Base-by-base conservation (phyloP, 2,797 vertebrate species). In the Bovichtus diacanthus region DNA sequence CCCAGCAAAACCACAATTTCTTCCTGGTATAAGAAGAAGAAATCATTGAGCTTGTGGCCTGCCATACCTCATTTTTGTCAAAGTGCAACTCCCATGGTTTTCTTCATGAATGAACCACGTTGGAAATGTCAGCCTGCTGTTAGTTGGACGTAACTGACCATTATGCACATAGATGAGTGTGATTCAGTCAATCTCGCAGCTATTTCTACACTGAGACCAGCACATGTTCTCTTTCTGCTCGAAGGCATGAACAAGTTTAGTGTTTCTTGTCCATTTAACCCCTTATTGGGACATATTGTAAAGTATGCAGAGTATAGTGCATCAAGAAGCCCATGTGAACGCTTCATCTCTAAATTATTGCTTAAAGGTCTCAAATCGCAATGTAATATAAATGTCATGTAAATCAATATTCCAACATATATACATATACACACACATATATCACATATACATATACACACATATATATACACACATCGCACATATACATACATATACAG, bases 11-110 rank as follows among this genome's bases (percentile, higher is more conserved):
- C 83, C 83, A 81, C 78, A 70, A 55, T 82, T 68, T 87, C 78
- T 88, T 83, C 71, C 74, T 56, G 74, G 41, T 83, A 41, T 82
- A 84, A 82, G 66, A 78, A 83, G 82, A 64, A 74, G 47, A 83
- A 78, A 80, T 83, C 56, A 67, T 19, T 76, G 83, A 91, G 79
- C 80, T 85, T 88, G 80, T 59, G 70, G 78, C 54, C 80, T 88
- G 90, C 87, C 87, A 66, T 46, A 31, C 61, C 66, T 65, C 55
- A 85, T 91, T 81, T 86, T 51, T 89, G 85, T 88, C 88, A 86
- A 86, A 88, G 78, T 15, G 68, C 64, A 75, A 74, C 62, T 59
- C 76, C 73, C 56, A 53, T 72, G 73, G 80, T 70, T 87, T n/a
- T 83, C 78, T 73, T 84, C 46, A 78, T 88, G 82, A 88, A 80